Conservation (phyloP, 2,888 invertebrate genomes). For the Cacoxenus indagator region DNA sequence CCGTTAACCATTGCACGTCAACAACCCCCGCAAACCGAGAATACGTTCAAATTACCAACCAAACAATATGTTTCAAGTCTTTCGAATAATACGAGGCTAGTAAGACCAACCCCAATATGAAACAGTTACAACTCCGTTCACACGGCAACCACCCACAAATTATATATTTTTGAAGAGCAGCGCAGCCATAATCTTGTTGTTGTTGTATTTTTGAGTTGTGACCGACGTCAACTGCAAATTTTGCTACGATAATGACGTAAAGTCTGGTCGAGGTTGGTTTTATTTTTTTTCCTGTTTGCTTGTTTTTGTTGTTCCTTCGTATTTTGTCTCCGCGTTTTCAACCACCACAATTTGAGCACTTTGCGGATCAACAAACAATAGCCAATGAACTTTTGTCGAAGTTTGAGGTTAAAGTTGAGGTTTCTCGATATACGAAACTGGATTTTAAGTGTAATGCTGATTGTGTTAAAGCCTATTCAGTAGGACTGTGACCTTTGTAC, state of each 20-base stretch:
- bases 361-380: background rate
- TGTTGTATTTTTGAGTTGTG: background rate
- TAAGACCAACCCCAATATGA: constrained; percentile 37
- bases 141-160: constrained; percentile 61
- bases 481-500: too few relatives aligned
- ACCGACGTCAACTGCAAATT: background rate
- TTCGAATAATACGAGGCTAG: constrained; percentile 13
- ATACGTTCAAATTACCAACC: constrained; percentile 19
- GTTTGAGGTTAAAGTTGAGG: background rate
- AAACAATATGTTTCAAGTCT: constrained; percentile 23
- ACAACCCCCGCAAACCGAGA: background rate
- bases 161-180: constrained; percentile 45
- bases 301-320: too few relatives aligned
- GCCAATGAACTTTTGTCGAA: background rate
- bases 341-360: background rate
- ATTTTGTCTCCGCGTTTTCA: background rate
- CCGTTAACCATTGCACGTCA: background rate
- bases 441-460: background rate
- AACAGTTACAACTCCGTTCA: constrained; percentile 44
- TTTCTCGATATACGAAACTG: background rate
- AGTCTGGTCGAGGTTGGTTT: background rate
- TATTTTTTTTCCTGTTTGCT: too few relatives aligned
- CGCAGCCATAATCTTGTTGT: constrained; percentile 18
- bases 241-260: background rate
- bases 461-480: too few relatives aligned